These are phyloP conservation scores for Pteropus alecto DNA, from an alignment of 2,113 vertebrate species.

Conservation along the genomic window DNA sequence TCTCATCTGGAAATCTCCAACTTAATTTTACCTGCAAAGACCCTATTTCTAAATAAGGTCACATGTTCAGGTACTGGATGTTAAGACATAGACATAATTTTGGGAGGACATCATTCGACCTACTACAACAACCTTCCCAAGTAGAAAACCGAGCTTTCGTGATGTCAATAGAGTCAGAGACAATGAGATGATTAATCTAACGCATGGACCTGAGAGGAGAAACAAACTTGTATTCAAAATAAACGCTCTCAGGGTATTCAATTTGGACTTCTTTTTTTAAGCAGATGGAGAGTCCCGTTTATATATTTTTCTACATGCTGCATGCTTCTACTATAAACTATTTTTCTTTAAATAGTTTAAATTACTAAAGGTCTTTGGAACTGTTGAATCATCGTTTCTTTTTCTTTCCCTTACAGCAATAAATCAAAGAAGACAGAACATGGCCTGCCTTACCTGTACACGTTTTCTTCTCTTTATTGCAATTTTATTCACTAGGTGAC, in stretches of 20 bases:
- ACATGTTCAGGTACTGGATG: background rate
- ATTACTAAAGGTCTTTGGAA: background rate
- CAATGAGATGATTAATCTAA: background rate
- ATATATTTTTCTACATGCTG: background rate
- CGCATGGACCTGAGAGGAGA: background rate
- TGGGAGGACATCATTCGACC: background rate
- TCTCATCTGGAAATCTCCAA: background rate
- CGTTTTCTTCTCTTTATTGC: background rate
- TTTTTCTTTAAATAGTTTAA: conserved; percentile 7
- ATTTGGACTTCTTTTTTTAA: background rate
- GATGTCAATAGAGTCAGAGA: background rate
- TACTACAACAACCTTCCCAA: background rate
- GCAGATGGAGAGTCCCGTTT: background rate
- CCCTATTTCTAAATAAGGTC: background rate
- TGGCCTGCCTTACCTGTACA: background rate
- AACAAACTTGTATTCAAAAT: background rate
- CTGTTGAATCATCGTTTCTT: background rate
- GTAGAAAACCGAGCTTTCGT: background rate
- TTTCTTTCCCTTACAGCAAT: background rate
- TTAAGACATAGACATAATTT: background rate
- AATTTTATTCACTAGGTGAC: background rate
- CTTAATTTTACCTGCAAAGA: background rate
- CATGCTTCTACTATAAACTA: background rate
- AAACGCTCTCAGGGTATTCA: background rate
- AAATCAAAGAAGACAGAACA: conserved; percentile 30